phyloP scores from a whole-genome alignment of 2,888 invertebrate genomes.

The Matsumyia berberina region DNA sequence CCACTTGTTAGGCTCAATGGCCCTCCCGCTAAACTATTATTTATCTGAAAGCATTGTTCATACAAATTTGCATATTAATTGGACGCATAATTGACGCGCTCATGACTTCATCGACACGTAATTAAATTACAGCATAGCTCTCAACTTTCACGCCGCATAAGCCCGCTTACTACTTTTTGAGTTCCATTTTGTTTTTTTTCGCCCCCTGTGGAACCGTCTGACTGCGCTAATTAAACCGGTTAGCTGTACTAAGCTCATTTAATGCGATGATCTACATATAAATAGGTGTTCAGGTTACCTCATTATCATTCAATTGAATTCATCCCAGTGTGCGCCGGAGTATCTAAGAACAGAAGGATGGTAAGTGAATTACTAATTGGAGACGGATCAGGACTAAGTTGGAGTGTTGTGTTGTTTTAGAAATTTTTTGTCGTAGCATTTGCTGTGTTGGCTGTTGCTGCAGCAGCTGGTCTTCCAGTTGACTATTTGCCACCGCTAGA shows the following conservation, averaged over 20 bases:
- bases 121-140: constrained; percentile 40
- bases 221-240: constrained; percentile 32
- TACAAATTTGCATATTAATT: constrained; percentile 32
- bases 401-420: constrained; percentile 27
- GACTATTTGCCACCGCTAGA: constrained; percentile 45
- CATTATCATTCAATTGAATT: constrained; percentile 49
- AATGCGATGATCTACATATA: constrained; percentile 54
- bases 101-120: constrained; percentile 38
- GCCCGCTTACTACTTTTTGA: background rate
- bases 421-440: constrained; percentile 34
- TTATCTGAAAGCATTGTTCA: constrained; percentile 30
- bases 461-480: constrained; percentile 80
- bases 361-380: background rate
- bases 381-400: background rate
- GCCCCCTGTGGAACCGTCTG: too few relatives aligned
- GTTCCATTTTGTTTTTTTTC: constrained; percentile 39
- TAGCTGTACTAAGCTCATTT: constrained; percentile 14
- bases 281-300: constrained; percentile 40
- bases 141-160: constrained; percentile 3
- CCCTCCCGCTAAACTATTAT: constrained; percentile 4
- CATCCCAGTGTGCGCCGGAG: constrained; percentile 30
- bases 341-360: constrained; percentile 8
- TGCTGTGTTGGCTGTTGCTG: constrained; percentile 76
- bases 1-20: constrained; percentile 14
- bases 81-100: constrained; percentile 35